These are phyloP conservation scores for Anisognathus igniventris DNA, from an alignment of 2,797 vertebrate genomes.

Conservation along the genomic window DNA sequence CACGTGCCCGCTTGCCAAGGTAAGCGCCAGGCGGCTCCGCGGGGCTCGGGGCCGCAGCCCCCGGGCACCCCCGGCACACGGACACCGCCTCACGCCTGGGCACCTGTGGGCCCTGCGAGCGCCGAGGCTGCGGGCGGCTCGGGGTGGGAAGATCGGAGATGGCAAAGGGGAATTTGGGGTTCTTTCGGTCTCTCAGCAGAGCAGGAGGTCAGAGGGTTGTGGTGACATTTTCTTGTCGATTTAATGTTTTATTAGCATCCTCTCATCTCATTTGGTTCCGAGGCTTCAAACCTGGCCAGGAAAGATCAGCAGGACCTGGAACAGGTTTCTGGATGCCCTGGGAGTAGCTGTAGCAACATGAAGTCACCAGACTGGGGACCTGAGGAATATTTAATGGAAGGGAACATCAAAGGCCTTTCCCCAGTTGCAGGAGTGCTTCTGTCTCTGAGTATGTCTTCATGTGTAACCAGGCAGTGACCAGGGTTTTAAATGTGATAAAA, in stretches of 20 bases:
- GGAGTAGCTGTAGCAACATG: not conserved
- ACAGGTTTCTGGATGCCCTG: not conserved
- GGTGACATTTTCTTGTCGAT: not conserved
- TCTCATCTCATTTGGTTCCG: not conserved
- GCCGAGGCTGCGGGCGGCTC: accelerated
- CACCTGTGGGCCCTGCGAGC: accelerated
- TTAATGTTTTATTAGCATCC: not conserved
- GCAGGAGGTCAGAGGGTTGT: not conserved
- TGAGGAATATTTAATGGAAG: not conserved
- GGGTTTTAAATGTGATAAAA: not conserved
- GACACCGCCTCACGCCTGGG: accelerated
- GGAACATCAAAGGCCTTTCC: not conserved
- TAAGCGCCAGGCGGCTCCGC: not conserved
- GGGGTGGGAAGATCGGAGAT: not conserved
- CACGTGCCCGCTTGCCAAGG: constrained; percentile 21
- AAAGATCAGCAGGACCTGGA: not conserved
- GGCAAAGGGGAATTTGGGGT: not conserved
- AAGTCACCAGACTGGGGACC: not conserved
- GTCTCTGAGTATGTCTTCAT: not conserved
- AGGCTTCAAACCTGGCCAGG: not conserved
- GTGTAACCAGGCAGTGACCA: not conserved
- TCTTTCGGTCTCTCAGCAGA: not conserved
- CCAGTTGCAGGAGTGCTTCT: not conserved
- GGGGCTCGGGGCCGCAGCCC: not conserved
- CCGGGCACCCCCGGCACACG: accelerated